Evolutionary conservation across 2,113 vertebrate species (phyloP).

Genomic region (Phrynosoma platyrhinos): DNA sequence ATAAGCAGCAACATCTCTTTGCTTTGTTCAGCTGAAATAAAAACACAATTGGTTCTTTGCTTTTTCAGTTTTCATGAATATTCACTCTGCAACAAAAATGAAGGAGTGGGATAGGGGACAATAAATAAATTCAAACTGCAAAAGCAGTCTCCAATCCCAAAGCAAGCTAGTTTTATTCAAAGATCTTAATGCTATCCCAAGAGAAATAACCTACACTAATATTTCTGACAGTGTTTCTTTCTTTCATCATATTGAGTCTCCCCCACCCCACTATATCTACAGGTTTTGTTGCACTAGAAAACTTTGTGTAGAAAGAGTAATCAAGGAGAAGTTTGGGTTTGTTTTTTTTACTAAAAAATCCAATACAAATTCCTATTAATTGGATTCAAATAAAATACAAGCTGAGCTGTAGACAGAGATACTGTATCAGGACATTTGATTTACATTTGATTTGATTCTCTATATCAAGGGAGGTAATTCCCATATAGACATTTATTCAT

Average conservation of each 20-base stretch:
- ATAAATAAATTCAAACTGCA: conserved; percentile 43
- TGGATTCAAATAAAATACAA: conserved; percentile 60
- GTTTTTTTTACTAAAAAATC: background rate
- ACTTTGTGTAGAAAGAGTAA: conserved; percentile 36
- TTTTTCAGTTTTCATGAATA: conserved; percentile 53
- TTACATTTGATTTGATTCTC: conserved; percentile 46
- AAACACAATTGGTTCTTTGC: conserved; percentile 54
- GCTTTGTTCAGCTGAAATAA: conserved; percentile 61
- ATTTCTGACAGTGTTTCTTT: background rate
- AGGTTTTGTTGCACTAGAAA: conserved; percentile 30
- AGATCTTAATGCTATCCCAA: conserved; percentile 12
- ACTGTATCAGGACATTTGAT: conserved; percentile 52
- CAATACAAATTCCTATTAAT: conserved; percentile 51
- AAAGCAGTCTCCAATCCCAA: conserved; percentile 31
- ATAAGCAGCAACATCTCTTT: conserved; percentile 47
- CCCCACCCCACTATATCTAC: background rate
- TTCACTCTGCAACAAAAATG: conserved; percentile 48
- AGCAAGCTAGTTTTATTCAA: conserved; percentile 43
- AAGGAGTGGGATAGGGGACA: conserved; percentile 17
- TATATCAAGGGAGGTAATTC: conserved; percentile 41
- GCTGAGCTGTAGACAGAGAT: conserved; percentile 43
- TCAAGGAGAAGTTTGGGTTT: background rate
- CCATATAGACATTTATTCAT: conserved; percentile 57
- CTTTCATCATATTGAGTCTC: background rate
- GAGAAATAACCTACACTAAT: conserved; percentile 1